phyloP scores from a whole-genome alignment of 2,797 vertebrate species.

The Mastacembelus armatus region DNA sequence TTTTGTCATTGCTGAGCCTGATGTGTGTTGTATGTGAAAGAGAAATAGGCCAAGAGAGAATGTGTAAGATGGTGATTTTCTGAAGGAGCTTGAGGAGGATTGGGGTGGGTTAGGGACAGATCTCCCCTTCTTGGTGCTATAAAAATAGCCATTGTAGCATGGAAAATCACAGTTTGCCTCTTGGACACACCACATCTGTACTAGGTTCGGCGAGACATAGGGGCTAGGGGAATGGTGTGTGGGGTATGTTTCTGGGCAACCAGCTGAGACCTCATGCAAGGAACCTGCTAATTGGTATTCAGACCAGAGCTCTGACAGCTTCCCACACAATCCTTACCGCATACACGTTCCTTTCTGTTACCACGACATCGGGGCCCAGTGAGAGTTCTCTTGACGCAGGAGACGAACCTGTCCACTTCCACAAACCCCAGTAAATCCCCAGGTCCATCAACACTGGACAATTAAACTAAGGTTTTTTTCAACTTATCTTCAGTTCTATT shows the following conservation, averaged over 20 bases:
- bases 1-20: conserved; percentile 67
- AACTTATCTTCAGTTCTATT: conserved; percentile 21
- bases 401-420: conserved; percentile 57
- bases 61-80: conserved; percentile 47
- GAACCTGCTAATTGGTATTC: conserved; percentile 81
- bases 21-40: conserved; percentile 48
- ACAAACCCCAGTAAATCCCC: conserved; percentile 58
- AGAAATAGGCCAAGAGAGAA: conserved; percentile 45
- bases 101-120: conserved; percentile 53
- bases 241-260: conserved; percentile 64
- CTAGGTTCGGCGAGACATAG: conserved; percentile 46
- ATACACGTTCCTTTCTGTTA: conserved; percentile 49
- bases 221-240: conserved; percentile 49
- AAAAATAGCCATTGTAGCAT: conserved; percentile 64
- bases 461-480: conserved; percentile 51
- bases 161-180: conserved; percentile 67
- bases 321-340: conserved; percentile 60
- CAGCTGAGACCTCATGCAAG: conserved; percentile 78
- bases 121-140: conserved; percentile 31
- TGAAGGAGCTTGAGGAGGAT: conserved; percentile 48
- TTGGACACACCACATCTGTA: conserved; percentile 56
- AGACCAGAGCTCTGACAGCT: conserved; percentile 70
- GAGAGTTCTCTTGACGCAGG: conserved; percentile 57
- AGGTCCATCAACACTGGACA: conserved; percentile 49
- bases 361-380: conserved; percentile 49